Base-by-base conservation (phyloP, 1,140 invertebrate genomes). In the Vanessa tameamea region DNA sequence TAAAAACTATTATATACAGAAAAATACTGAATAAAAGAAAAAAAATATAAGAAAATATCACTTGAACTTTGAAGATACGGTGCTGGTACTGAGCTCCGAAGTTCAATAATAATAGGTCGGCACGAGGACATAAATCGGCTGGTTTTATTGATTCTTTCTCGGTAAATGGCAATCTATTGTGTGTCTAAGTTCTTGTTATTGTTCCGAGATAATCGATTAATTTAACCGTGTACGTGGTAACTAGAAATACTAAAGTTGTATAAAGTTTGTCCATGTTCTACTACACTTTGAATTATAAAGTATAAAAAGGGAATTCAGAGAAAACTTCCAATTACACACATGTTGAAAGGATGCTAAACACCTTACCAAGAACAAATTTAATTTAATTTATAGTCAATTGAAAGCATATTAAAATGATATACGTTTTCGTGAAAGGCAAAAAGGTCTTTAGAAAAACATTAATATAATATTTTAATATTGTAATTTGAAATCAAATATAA, bases 21-120 rank as follows among this genome's bases (percentile, higher is more conserved):
- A 9, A 9, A 43, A 43, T 9, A 43, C 6, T 43, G 37, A 31
- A 31, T 9, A 43, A 51, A 14, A 15, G 48, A 48, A 7, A 16
- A 64, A 16, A 26, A 7, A 48, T 47, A 47, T 14, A 61, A 16
- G 23, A 7, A 31, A 26, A 61, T 64, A 64, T 64, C 61, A 43
- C 37, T 47, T 48, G 9, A 43, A 43, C 37, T 43, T 65, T 15
- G 16, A 50, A 23, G 14, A 65, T 65, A 50, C 15, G 5, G 20
- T 23, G 8, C n/a, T 12, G 5, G 20, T 23, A 14, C n/a, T 12
- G 48, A 51, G 48, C 20, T 43, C 64, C 47, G 48, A 65, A 23
- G 26, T 31, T 55, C 26, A 67, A 67, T 50, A 67, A 67, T 50
- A 66, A 66, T 43, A 67, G 65, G 31, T 67, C 65, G 48, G 53